These are phyloP conservation scores for Xanthia icteritia DNA, from an alignment of 2,888 invertebrate genomes.

Conservation along the genomic window DNA sequence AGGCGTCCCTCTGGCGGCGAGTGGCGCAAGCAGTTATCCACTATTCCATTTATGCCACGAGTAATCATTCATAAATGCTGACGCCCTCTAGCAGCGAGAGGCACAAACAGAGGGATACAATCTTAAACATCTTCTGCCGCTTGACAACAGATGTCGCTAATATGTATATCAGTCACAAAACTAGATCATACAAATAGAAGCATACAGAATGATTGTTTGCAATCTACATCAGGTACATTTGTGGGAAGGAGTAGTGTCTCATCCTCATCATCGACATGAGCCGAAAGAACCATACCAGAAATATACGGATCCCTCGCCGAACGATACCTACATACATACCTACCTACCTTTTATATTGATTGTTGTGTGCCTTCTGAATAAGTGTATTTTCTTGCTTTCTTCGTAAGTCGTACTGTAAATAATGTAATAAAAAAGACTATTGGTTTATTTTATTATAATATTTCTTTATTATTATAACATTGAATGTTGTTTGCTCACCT, in stretches of 20 bases:
- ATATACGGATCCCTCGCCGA: background rate
- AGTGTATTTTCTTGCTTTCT: background rate
- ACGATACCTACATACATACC: background rate
- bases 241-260: background rate
- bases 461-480: too few relatives aligned
- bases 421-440: background rate
- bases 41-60: too few relatives aligned
- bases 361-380: background rate
- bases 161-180: background rate
- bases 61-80: too few relatives aligned
- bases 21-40: too few relatives aligned
- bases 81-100: too few relatives aligned
- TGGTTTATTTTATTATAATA: background rate
- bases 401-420: background rate
- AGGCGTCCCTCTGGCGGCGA: too few relatives aligned
- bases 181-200: too few relatives aligned
- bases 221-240: background rate
- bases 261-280: background rate
- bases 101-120: too few relatives aligned
- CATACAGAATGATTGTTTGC: background rate
- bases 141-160: too few relatives aligned
- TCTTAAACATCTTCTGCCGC: too few relatives aligned
- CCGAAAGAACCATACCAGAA: background rate
- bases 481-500: background rate
- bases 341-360: background rate